phyloP scores from a whole-genome alignment of 2,113 vertebrate species.

The Alosa alosa region DNA sequence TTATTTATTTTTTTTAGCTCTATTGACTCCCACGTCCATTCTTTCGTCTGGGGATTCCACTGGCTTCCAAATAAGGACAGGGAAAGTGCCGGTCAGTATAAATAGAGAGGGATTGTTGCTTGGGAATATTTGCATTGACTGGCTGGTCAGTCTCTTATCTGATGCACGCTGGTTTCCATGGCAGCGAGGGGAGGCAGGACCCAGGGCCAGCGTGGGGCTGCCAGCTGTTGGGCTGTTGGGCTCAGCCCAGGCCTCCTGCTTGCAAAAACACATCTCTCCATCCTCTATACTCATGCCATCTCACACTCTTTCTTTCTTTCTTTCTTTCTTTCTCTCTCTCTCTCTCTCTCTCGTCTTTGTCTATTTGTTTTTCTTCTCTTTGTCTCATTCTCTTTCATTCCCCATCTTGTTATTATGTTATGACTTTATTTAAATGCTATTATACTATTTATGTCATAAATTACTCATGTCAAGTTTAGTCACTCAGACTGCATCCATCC shows the following conservation, averaged over 20 bases:
- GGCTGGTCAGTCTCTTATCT: slow-evolving; percentile 58
- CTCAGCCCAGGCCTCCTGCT: neutral
- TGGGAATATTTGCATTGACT: slow-evolving; percentile 67
- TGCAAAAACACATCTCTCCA: neutral
- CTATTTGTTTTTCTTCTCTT: neutral
- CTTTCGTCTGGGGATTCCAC: slow-evolving; percentile 40
- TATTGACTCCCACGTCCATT: slow-evolving; percentile 15
- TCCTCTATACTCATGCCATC: neutral
- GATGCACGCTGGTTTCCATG: slow-evolving; percentile 62
- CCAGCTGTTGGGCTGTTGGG: slow-evolving; percentile 11
- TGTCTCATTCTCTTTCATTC: neutral
- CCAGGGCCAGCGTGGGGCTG: slow-evolving; percentile 12
- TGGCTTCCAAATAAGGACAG: slow-evolving; percentile 62
- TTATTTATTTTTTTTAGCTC: slow-evolving; percentile 19
- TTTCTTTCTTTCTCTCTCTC: neutral
- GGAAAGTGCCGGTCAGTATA: slow-evolving; percentile 53
- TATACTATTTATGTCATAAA: neutral
- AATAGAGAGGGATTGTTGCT: slow-evolving; percentile 60
- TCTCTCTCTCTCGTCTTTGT: neutral
- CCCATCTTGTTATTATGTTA: neutral
- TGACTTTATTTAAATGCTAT: too few species aligned
- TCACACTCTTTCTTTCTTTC: neutral
- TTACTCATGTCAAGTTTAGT: neutral
- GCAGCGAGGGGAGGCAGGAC: slow-evolving; percentile 27
- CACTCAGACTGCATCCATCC: neutral